These are phyloP conservation scores for Neotoxoptera formosana DNA, from an alignment of 1,140 invertebrate species.

Conservation along the genomic window DNA sequence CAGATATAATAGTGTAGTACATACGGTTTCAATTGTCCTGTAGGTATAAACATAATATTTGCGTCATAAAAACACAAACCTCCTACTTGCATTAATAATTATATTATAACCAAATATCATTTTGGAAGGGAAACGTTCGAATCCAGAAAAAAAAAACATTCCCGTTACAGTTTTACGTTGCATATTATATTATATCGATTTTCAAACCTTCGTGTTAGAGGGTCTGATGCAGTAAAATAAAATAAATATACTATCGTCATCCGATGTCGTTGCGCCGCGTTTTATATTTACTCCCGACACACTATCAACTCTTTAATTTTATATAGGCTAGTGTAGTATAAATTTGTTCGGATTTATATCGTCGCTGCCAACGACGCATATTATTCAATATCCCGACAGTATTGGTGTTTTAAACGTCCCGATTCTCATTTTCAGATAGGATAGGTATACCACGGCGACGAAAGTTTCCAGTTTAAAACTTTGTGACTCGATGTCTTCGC, in stretches of 20 bases:
- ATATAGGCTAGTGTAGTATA: neutral
- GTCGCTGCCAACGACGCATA: no score
- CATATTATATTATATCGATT: neutral
- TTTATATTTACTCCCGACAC: neutral
- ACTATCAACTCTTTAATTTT: neutral
- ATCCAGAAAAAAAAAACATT: neutral
- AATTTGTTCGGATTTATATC: neutral
- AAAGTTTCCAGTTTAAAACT: neutral
- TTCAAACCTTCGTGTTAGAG: neutral
- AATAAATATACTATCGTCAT: neutral
- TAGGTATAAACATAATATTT: neutral
- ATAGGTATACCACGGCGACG: neutral
- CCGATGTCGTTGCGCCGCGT: neutral
- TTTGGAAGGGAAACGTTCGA: neutral
- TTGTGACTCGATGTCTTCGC: neutral
- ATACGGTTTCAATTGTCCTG: neutral
- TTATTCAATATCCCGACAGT: neutral
- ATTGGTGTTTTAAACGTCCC: neutral
- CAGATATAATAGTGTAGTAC: neutral
- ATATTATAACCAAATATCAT: neutral
- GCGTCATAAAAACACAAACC: neutral
- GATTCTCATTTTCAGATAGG: neutral
- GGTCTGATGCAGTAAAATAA: neutral
- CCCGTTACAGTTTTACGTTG: neutral
- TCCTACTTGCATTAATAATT: neutral